Evolutionary conservation across 2,797 vertebrate genomes (phyloP).

Genomic region (Thaleichthys pacificus): DNA sequence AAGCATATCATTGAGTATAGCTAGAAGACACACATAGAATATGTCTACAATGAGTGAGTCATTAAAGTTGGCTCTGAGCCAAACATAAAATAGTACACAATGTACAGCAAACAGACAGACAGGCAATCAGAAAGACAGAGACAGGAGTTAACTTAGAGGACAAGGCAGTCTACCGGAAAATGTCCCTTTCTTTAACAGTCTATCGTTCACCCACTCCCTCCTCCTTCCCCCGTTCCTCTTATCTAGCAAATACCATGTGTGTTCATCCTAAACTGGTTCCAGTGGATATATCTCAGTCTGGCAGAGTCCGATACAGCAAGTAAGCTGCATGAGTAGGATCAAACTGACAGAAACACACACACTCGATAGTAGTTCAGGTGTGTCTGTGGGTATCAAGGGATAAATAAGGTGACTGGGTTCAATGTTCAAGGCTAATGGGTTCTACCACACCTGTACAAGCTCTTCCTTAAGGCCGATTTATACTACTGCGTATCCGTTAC

Average conservation of each 20-base stretch:
- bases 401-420: too few species aligned
- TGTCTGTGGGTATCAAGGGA: neutral
- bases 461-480: too few species aligned
- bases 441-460: conserved; percentile 81
- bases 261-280: conserved; percentile 8
- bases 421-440: neutral
- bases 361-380: neutral
- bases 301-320: neutral
- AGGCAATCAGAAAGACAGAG: neutral
- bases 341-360: neutral
- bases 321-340: neutral
- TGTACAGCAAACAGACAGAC: conserved; percentile 12
- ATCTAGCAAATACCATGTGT: neutral
- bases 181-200: too few species aligned
- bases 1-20: neutral
- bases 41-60: too few species aligned
- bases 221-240: too few species aligned
- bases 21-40: neutral
- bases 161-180: too few species aligned
- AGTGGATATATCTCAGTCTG: conserved; percentile 10
- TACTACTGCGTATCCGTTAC: too few species aligned
- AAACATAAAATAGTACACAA: conserved; percentile 32
- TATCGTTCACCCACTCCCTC: too few species aligned
- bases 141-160: neutral
- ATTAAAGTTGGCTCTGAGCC: conserved; percentile 5